Evolutionary conservation across 2,113 vertebrate species (phyloP).

Genomic region (Dolichallabes microphthalmus): DNA sequence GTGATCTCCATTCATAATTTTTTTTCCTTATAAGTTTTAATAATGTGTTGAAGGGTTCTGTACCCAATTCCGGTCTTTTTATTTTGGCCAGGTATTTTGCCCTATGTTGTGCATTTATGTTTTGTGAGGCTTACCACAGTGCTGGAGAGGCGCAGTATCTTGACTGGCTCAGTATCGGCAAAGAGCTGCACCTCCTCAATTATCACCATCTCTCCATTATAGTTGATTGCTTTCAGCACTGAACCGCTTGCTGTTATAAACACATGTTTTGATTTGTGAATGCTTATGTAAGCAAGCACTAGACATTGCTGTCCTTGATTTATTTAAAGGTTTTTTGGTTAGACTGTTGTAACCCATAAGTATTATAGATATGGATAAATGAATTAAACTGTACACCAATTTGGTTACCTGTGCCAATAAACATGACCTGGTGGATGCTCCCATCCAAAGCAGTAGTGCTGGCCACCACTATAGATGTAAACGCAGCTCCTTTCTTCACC

Average conservation of each 20-base stretch:
- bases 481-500: slow-evolving; percentile 64
- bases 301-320: background rate
- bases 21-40: no score
- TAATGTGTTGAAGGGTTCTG: no score
- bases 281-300: background rate
- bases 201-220: slow-evolving; percentile 72
- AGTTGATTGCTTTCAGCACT: slow-evolving; percentile 76
- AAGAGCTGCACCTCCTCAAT: slow-evolving; percentile 80
- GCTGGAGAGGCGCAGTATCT: slow-evolving; percentile 68
- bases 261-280: background rate
- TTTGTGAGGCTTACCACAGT: slow-evolving; percentile 62
- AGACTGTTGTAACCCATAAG: background rate
- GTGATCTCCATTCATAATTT: no score
- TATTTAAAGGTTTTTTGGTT: background rate
- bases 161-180: slow-evolving; percentile 60
- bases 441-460: slow-evolving; percentile 63
- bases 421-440: slow-evolving; percentile 68
- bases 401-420: slow-evolving; percentile 76
- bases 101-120: background rate
- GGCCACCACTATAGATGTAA: slow-evolving; percentile 71
- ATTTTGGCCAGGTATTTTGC: no score
- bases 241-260: slow-evolving; percentile 71
- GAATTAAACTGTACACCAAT: background rate
- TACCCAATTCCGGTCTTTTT: no score
- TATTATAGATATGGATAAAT: background rate